Evolutionary conservation across 2,797 vertebrate species (phyloP).

Genomic region (Mormyrops boulengeri): DNA sequence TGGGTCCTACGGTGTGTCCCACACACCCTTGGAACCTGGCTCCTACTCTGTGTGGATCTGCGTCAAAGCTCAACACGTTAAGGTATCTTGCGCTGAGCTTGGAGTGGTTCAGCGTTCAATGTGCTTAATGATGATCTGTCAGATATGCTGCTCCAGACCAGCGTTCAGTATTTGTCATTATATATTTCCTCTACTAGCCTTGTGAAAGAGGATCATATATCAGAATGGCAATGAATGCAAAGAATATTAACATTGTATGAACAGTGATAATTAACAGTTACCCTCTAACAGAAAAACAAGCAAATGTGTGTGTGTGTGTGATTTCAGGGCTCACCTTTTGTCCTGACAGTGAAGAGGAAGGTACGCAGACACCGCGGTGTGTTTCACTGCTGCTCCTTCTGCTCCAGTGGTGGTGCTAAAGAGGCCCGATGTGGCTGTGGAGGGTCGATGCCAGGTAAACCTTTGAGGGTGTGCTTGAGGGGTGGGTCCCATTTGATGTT

Average conservation of each 20-base stretch:
- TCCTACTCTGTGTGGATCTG: slow-evolving; percentile 68
- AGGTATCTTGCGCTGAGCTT: slow-evolving; percentile 55
- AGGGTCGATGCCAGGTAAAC: slow-evolving; percentile 85
- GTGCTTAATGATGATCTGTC: neutral
- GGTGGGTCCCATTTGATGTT: neutral
- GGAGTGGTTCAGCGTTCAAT: neutral
- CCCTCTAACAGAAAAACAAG: neutral
- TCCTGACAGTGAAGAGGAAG: slow-evolving; percentile 66
- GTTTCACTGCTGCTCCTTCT: slow-evolving; percentile 92
- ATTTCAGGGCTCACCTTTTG: slow-evolving; percentile 78
- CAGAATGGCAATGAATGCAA: neutral
- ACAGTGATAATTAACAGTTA: neutral
- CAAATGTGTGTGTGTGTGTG: neutral
- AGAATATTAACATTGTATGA: neutral
- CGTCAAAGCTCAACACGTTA: slow-evolving; percentile 75
- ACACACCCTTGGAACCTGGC: slow-evolving; percentile 67
- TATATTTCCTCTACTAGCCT: neutral
- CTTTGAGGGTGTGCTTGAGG: neutral
- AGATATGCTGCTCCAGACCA: neutral
- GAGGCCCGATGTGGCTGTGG: slow-evolving; percentile 77
- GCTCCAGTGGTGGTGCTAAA: slow-evolving; percentile 84
- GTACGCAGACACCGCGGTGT: slow-evolving; percentile 64
- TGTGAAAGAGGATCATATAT: neutral
- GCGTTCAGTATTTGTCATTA: neutral
- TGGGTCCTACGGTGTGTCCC: slow-evolving; percentile 75